phyloP scores from a whole-genome alignment of 37 sponge, comb jelly and placozoan genomes.

The Chondrosia reniformis region DNA sequence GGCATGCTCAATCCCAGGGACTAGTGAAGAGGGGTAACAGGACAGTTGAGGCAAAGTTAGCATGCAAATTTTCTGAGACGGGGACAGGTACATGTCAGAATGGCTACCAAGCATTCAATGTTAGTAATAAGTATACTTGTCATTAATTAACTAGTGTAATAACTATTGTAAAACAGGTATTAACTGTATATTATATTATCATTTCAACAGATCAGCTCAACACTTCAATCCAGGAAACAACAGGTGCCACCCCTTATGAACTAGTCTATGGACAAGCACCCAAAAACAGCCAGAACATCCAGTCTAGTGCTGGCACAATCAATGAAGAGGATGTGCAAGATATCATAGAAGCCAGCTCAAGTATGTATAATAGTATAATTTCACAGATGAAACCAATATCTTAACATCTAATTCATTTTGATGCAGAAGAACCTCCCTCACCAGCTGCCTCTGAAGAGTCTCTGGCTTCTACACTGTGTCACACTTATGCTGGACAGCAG shows the following conservation, averaged over 20 bases:
- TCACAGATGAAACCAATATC: too few relatives aligned
- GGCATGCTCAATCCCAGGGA: neutral
- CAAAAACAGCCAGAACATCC: neutral
- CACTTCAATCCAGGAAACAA: too few relatives aligned
- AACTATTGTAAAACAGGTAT: neutral
- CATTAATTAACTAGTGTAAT: neutral
- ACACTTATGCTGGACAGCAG: too few relatives aligned
- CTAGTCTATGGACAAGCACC: neutral
- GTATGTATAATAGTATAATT: too few relatives aligned
- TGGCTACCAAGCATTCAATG: slow-evolving; percentile 12
- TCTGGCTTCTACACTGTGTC: too few relatives aligned
- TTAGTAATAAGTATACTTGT: neutral
- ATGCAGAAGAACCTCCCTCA: too few relatives aligned
- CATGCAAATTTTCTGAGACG: neutral
- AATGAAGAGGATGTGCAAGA: too few relatives aligned
- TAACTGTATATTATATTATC: neutral
- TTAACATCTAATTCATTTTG: too few relatives aligned
- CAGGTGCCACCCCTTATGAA: neutral
- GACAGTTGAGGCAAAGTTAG: slow-evolving; percentile 2
- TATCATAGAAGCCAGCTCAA: neutral
- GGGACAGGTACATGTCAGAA: neutral
- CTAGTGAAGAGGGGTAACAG: neutral
- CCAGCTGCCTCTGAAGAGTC: too few relatives aligned
- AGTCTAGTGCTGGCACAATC: neutral
- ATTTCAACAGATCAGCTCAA: slow-evolving; percentile 1